Evolutionary conservation across 2,888 invertebrate genomes (phyloP), one percentile per base, ranked within the genome.

Genomic region (Harpagoxenus sublaevis): DNA sequence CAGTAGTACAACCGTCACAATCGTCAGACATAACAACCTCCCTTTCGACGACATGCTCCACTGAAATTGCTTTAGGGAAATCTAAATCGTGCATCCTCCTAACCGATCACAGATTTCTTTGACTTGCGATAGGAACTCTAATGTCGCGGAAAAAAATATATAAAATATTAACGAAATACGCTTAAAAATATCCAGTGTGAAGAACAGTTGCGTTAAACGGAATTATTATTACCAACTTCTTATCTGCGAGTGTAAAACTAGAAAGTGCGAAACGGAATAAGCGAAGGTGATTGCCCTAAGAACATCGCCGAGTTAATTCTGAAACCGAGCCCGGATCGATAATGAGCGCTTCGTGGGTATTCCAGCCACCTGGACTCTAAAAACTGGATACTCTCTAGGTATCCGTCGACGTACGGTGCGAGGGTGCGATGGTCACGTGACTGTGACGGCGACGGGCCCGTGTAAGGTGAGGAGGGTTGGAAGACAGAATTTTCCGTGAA

Each of bases 1-100:
- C 86, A 93, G 93, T 93, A 91, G 93, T 92, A 88, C 70, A 89
- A 75, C 86, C 89, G 79, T 73, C 70, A 79, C 87, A 90, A 88
- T 88, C 89, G 91, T 93, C 93, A 88, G 93, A 89, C 93, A 73
- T 84, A 83, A 70, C 71, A 73, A 82, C 83, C 84, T 84, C 83
- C 85, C 88, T 84, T 77, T 79, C 45, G 31, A 78, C 39, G 51
- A 15, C 28, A 53, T 6, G 23, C 9, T 55, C 42, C 28, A 55
- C 39, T 75, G 63, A 66, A 53, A 51, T 75, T 70, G 23, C 42
- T 65, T 60, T 0, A 57, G 63, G 15, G n/a, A 57, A 60, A 45
- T 35, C 12, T 31, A 55, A 55, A 15, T 55, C 42, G 42, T 42
- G 28, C 9, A 73, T 28, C 23, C 23, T 45, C 73, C 3, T 12